Evolutionary conservation across 2,797 vertebrate genomes (phyloP), one percentile per base, ranked within the genome.

Genomic region (Anguilla marmorata): DNA sequence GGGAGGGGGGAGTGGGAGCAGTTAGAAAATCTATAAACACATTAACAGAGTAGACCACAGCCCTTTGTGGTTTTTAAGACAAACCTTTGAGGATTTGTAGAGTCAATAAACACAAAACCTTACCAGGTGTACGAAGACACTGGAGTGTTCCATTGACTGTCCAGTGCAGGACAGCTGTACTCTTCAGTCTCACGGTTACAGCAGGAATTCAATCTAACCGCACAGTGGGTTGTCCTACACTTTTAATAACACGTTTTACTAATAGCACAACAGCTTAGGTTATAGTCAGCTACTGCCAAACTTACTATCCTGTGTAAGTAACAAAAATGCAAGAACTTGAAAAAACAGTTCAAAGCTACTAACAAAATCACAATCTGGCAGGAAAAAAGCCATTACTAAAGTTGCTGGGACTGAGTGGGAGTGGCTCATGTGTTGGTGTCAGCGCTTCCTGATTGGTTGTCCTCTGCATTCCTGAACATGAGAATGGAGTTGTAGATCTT

Each of bases 401-500:
- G 16, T 58, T 21, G 54, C 21, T 33, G 7, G 58, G 33, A 45
- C 33, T 45, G 56, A 58, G 60, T 48, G 66, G 72, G 50, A 54
- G 69, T 19, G 33, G 85, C 87, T 93, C 90, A 93, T 87, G 90
- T 91, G 87, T 90, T 89, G 56, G 63, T 66, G 21, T 91, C 88
- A 24, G 84, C 87, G 90, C 87, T 84, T 86, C 86, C 85, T 24
- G 92, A 90, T 72, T 91, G 90, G 91, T 52, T 92, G 19, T 96
- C 95, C 87, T 96, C 95, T 1, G 96, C 95, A 6, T 95, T 94
- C 91, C 97, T 97, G 92, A 98, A 97, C 97, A 98, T 98, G 88
- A 97, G 96, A 91, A 98, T 98, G 89, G 97, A 97, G 24, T 97
- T 98, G 94, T 97, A 98, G 89, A 98, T 98, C 94, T 98, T 99